A percentile compares a stretch with the other conserved stretches of the same genome.
These are phyloP conservation scores for Spodoptera frugiperda DNA, from an alignment of 1,140 invertebrate species.

Conservation along the genomic window DNA sequence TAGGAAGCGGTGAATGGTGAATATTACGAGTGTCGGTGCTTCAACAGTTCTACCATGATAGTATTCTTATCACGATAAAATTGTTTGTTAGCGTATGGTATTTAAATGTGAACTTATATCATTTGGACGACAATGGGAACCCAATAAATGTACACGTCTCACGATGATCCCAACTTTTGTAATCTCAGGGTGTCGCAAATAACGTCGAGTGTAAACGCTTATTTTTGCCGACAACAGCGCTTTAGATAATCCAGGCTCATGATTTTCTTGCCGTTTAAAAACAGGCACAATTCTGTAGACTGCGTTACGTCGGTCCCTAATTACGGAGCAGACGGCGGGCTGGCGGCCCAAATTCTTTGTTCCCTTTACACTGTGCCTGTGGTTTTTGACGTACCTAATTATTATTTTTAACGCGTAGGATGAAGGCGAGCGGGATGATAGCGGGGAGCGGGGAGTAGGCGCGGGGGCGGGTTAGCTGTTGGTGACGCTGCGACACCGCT, in stretches of 20 bases:
- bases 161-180: neutral
- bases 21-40: constrained; percentile 8
- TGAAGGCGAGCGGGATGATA: constrained; percentile 18
- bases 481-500: constrained; percentile 36
- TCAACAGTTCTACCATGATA: neutral
- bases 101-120: neutral
- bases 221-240: constrained; percentile 24
- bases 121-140: neutral
- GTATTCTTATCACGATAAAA: neutral
- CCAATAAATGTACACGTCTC: too few species aligned
- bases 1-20: constrained; percentile 28
- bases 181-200: neutral
- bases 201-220: neutral
- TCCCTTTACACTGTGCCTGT: constrained; percentile 33
- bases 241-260: constrained; percentile 22
- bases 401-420: constrained; percentile 50
- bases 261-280: constrained; percentile 18
- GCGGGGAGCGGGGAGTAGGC: neutral
- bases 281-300: constrained; percentile 27
- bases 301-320: constrained; percentile 26
- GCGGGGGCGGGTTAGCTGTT: neutral
- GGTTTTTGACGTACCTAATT: constrained; percentile 48
- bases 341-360: constrained; percentile 40
- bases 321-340: constrained; percentile 9
- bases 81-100: neutral